These are phyloP conservation scores for Metridium senile DNA, from an alignment of 92 coral and sea anemone genomes.

Conservation along the genomic window DNA sequence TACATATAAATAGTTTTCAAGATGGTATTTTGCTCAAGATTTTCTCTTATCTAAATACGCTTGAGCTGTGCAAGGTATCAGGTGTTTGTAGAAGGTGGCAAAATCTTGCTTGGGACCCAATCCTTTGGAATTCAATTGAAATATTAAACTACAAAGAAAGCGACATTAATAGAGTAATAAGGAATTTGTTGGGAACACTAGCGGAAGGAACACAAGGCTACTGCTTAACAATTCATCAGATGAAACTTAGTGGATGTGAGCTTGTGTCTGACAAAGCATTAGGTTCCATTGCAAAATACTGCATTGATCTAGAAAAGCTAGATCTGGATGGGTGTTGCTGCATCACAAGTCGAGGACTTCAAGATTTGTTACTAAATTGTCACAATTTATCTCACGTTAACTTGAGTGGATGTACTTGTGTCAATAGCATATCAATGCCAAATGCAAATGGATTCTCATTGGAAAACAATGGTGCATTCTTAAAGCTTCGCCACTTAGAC, in stretches of 20 bases:
- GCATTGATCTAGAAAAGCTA: conserved; percentile 88
- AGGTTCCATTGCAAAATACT: conserved; percentile 83
- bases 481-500: conserved; percentile 80
- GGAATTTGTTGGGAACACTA: conserved; percentile 75
- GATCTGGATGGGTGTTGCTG: conserved; percentile 90
- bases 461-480: conserved; percentile 73
- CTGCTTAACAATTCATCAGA: conserved; percentile 78
- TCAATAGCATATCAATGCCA: conserved; percentile 80
- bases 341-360: conserved; percentile 90
- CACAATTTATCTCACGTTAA: conserved; percentile 64
- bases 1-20: conserved; percentile 73
- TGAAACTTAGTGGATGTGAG: conserved; percentile 88
- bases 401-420: conserved; percentile 87
- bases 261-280: conserved; percentile 89
- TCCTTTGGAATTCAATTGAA: conserved; percentile 76
- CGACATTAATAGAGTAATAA: conserved; percentile 81
- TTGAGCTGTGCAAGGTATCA: conserved; percentile 81
- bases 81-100: conserved; percentile 95
- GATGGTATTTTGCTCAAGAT: conserved; percentile 81
- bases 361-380: conserved; percentile 79
- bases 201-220: conserved; percentile 91
- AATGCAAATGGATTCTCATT: conserved; percentile 76
- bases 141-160: conserved; percentile 85
- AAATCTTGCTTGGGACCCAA: conserved; percentile 93
- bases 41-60: conserved; percentile 74